These are phyloP conservation scores for Brachyhypopomus gauderio DNA, from an alignment of 2,113 vertebrate genomes.

Conservation along the genomic window DNA sequence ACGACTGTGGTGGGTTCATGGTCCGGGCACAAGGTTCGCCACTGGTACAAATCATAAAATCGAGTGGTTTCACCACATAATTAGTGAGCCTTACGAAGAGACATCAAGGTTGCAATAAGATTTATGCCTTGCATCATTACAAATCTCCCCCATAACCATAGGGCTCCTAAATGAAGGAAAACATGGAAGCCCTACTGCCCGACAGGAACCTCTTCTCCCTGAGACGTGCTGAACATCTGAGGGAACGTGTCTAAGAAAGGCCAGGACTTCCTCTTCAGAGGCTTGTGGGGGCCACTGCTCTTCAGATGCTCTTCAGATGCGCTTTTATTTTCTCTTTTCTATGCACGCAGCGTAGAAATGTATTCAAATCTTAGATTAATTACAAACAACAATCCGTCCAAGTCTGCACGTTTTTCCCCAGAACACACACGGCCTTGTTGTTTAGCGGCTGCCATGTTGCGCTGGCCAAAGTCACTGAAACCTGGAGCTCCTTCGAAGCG, in stretches of 20 bases:
- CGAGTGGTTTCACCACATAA: slow-evolving; percentile 8
- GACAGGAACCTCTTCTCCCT: no score
- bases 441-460: no score
- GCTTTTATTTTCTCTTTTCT: no score
- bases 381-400: no score
- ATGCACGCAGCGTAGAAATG: no score
- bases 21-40: background rate
- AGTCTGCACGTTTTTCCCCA: no score
- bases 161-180: background rate
- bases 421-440: no score
- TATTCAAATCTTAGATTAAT: no score
- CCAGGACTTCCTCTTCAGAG: background rate
- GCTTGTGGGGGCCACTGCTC: background rate
- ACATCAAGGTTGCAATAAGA: background rate
- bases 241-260: background rate
- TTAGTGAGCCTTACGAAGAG: background rate
- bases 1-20: background rate
- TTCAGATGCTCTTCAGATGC: no score
- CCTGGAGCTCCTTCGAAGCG: no score
- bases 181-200: background rate
- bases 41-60: slow-evolving; percentile 21
- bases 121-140: background rate
- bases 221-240: background rate
- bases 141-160: no score
- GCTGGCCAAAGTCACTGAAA: no score